Base-by-base conservation (phyloP, 2,113 vertebrate species). In the Serinus canaria region DNA sequence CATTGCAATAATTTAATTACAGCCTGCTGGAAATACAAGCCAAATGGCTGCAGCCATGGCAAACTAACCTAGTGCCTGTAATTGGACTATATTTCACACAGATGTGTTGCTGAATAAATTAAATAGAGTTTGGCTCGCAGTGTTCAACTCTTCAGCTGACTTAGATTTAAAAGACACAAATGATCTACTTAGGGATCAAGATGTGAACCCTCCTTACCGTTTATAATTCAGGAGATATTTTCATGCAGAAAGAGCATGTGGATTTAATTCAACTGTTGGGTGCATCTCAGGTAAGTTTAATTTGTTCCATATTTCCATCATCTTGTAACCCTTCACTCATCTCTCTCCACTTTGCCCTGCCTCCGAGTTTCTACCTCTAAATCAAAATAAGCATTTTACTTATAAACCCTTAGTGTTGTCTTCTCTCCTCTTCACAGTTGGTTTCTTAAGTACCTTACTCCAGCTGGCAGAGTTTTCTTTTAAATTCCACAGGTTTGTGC, bases 1-100 rank as follows among this genome's bases (percentile, higher is more conserved):
- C 86, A 92, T 87, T 96, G 93, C 90, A 68, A 87, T 94, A 95
- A 96, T 93, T 92, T 94, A 96, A 96, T 97, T 95, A 96, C 7
- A 96, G 60, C 64, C 86, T 93, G 83, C 79, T 97, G 86, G 92
- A 96, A 96, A 92, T 94, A 92, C 95, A 95, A 95, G 92, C 80
- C 88, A 94, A 96, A 94, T 90, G 85, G 90, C 92, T 86, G 64
- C 83, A 93, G 86, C 73, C 93, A 60, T 77, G 75, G 87, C 68
- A 92, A 94, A 97, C 84, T 91, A 94, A 96, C 93, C 63, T 86
- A 96, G 89, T 94, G 92, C 67, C 78, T 92, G 62, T 96, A 95
- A 96, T 97, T 94, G 74, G 74, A 95, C 93, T 88, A 53, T 95
- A 93, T 95, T 95, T 96, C 93, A 96, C 90, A 86, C 79, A 90